These are phyloP conservation scores for Danio tinwini DNA, from an alignment of 2,797 vertebrate species.

Conservation along the genomic window DNA sequence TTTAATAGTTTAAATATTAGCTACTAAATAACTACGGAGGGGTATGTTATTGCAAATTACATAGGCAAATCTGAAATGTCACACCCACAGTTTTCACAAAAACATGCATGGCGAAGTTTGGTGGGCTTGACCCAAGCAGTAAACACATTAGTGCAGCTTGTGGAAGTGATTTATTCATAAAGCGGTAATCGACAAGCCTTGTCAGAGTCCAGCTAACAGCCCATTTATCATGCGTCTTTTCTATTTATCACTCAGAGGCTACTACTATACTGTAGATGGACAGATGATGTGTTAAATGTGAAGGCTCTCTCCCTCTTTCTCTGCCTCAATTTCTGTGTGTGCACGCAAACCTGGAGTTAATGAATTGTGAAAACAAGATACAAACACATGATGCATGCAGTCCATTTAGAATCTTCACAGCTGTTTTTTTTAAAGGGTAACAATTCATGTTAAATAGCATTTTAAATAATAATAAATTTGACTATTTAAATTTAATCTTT, in stretches of 20 bases:
- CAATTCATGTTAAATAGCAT: background rate
- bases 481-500: too few species aligned
- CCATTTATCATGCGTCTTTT: constrained; percentile 73
- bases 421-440: background rate
- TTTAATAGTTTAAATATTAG: too few species aligned
- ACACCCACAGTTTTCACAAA: constrained; percentile 20
- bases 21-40: too few species aligned
- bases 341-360: background rate
- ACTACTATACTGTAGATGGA: constrained; percentile 53
- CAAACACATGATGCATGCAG: background rate
- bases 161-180: constrained; percentile 75
- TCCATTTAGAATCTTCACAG: background rate
- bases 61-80: constrained; percentile 28
- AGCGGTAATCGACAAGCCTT: constrained; percentile 72
- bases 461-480: too few species aligned
- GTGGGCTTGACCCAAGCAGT: constrained; percentile 62
- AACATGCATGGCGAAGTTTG: constrained; percentile 19
- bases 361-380: background rate
- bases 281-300: constrained; percentile 56
- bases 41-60: too few species aligned
- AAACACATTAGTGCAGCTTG: constrained; percentile 63
- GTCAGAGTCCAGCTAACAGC: constrained; percentile 69
- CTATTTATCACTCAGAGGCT: constrained; percentile 70
- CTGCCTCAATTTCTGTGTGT: constrained; percentile 1
- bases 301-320: constrained; percentile 58